These are phyloP conservation scores for Calyptomena viridis DNA, from an alignment of 2,113 vertebrate genomes.

Conservation along the genomic window DNA sequence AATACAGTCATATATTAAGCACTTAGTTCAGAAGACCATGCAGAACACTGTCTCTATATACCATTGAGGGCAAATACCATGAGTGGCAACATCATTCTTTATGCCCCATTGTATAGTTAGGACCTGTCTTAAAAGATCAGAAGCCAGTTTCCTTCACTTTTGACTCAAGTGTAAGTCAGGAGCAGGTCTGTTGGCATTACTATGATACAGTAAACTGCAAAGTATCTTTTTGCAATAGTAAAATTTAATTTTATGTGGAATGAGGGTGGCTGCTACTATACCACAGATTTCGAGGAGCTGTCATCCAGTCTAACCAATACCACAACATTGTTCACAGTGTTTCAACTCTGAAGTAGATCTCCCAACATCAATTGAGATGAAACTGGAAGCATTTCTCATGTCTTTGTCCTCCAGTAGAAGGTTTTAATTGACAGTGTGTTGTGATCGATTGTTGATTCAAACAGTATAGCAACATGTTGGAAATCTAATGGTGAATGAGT, in stretches of 20 bases:
- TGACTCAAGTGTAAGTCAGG: background rate
- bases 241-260: background rate
- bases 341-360: background rate
- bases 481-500: background rate
- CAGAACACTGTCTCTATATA: background rate
- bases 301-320: background rate
- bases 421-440: background rate
- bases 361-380: background rate
- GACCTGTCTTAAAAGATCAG: background rate
- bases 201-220: background rate
- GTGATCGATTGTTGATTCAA: background rate
- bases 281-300: background rate
- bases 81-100: background rate
- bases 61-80: background rate
- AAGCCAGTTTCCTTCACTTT: background rate
- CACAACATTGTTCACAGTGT: background rate
- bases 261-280: background rate
- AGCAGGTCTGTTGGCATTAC: background rate
- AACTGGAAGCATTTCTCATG: background rate
- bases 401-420: background rate
- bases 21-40: background rate
- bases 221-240: background rate
- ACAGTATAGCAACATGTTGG: background rate
- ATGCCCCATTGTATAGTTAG: background rate
- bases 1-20: background rate